phyloP scores from a whole-genome alignment of 2,888 invertebrate species.

The Cryptocheilus praepositus region DNA sequence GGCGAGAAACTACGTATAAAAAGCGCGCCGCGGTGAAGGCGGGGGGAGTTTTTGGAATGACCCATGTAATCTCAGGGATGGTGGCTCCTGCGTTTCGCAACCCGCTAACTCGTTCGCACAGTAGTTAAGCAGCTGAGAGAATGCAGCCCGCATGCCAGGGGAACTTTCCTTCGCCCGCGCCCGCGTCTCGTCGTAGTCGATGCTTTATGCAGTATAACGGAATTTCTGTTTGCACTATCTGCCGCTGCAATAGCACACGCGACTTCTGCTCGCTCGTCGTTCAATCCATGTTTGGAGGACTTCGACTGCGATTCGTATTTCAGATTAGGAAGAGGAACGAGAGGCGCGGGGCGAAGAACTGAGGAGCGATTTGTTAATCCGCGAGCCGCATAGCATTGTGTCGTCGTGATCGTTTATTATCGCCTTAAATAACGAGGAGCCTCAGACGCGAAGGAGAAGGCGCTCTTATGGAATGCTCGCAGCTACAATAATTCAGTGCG shows the following conservation, averaged over 20 bases:
- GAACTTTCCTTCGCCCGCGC: constrained; percentile 16
- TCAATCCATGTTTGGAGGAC: constrained; percentile 43
- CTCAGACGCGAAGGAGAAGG: too few relatives aligned
- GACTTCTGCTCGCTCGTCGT: constrained; percentile 30
- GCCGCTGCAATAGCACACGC: constrained; percentile 53
- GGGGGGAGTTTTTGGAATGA: too few relatives aligned
- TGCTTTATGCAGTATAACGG: constrained; percentile 63
- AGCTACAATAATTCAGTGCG: neutral
- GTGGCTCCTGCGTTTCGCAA: constrained; percentile 33
- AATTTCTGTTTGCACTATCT: constrained; percentile 66
- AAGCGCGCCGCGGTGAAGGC: too few relatives aligned
- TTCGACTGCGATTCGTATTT: constrained; percentile 48
- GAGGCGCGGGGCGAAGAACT: constrained; percentile 40
- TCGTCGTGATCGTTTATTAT: constrained; percentile 43
- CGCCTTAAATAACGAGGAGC: constrained; percentile 14
- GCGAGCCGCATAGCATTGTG: constrained; percentile 43
- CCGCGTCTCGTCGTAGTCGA: constrained; percentile 29
- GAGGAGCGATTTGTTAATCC: constrained; percentile 39
- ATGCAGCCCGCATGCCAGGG: constrained; percentile 65
- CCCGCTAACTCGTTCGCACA: constrained; percentile 55
- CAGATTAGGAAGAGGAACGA: constrained; percentile 40
- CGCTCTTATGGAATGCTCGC: neutral
- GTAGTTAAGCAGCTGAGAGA: constrained; percentile 68
- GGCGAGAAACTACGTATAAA: too few relatives aligned
- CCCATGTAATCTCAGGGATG: constrained; percentile 21